Evolutionary conservation across 64 coral and sea anemone genomes (phyloP).

Genomic region (Montipora efflorescens): DNA sequence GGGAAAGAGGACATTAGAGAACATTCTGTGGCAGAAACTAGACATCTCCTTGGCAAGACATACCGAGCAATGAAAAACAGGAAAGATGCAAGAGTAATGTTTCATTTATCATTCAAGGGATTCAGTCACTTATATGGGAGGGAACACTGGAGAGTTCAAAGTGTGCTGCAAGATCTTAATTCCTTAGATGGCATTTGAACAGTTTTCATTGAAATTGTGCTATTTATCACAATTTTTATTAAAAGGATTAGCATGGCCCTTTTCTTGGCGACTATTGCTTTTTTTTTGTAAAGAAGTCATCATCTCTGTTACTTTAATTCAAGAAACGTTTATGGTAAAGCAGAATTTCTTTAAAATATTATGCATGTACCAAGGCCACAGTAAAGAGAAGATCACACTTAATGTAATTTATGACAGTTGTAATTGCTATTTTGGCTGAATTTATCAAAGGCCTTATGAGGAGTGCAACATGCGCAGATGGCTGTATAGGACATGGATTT

Average conservation of each 20-base stretch:
- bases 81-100: constrained; percentile 58
- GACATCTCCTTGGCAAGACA: constrained; percentile 59
- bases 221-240: neutral
- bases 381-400: no score
- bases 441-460: no score
- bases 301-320: no score
- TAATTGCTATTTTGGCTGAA: no score
- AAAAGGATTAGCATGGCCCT: neutral
- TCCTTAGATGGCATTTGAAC: neutral
- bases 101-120: constrained; percentile 27
- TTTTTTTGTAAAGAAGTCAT: no score
- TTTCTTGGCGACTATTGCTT: no score
- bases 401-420: no score
- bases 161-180: constrained; percentile 8
- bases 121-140: constrained; percentile 55
- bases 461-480: no score
- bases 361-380: no score
- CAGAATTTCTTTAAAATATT: no score
- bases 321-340: no score
- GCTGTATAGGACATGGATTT: no score
- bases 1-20: neutral
- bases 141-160: constrained; percentile 74
- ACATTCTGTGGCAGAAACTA: constrained; percentile 69
- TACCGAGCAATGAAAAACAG: constrained; percentile 30
- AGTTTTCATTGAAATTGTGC: neutral